Base-by-base conservation (phyloP, 2,113 vertebrate species). In the Jaculus jaculus region DNA sequence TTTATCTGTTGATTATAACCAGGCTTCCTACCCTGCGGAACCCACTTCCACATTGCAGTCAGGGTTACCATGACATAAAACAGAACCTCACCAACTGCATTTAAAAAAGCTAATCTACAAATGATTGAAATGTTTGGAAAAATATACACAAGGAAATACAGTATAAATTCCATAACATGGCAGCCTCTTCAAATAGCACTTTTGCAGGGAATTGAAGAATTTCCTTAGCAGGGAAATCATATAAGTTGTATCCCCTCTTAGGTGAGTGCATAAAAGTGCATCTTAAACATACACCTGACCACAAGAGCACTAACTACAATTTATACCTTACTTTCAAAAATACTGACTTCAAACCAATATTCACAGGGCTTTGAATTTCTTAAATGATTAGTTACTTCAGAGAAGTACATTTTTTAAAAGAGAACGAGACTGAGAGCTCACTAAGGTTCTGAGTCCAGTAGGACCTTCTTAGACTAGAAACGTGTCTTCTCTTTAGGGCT, bases 1-100 rank as follows among this genome's bases (percentile, higher is more conserved):
- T 93, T 90, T 85, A 94, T 93, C 91, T 95, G 85, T 77, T 23
- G 8, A 91, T 95, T 92, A 89, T 66, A 77, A 83, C 82, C 77
- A 92, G 88, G 79, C 92, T 94, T 94, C 66, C 75, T 89, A 75
- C 83, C 80, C 34, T 51, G 47, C 24, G 92, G 65, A 72, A 77
- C 51, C 72, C 39, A 65, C 83, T 90, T 92, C 91, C 77, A 61
- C 82, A 61, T 6, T 81, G 85, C 86, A 84, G 78, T 88, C 83
- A 72, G 85, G 11, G 66, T 88, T 92, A 90, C 37, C 23, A 0
- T 61, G 92, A 96, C 94, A 93, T 78, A 69, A 94, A 94, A 82
- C 94, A 90, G 94, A 95, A 95, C 26, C 80, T 42, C 26, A 32
- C 37, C n/a, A 61, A 72, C 71, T 88, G 51, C 37, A 85, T 77